Evolutionary conservation across 53 echinoderm and acorn worm species (phyloP).

Genomic region (Patiria pectinifera): DNA sequence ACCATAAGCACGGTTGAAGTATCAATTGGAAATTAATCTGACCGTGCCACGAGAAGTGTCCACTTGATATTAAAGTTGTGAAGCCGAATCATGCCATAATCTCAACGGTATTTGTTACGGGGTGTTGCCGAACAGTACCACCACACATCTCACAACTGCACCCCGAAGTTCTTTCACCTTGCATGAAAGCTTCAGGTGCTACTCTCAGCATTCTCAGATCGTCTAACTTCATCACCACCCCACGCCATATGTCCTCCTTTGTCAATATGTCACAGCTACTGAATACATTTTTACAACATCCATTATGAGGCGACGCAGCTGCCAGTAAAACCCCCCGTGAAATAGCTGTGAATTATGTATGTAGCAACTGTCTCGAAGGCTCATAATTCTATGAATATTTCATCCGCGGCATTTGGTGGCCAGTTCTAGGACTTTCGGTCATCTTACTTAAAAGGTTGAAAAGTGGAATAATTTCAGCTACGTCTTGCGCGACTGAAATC

Average conservation of each 20-base stretch:
- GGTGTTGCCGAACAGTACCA: neutral
- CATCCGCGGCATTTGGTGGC: neutral
- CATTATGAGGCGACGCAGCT: constrained; percentile 5
- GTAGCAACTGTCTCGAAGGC: neutral
- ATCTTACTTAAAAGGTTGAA: neutral
- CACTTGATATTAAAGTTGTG: no score
- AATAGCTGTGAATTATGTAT: neutral
- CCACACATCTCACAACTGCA: neutral
- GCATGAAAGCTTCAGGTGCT: neutral
- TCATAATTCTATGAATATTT: neutral
- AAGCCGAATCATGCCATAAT: neutral
- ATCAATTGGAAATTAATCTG: no score
- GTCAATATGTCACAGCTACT: neutral
- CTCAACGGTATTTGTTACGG: neutral
- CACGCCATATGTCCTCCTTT: neutral
- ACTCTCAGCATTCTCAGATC: neutral
- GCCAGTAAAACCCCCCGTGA: neutral
- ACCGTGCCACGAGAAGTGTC: no score
- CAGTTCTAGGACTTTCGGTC: neutral
- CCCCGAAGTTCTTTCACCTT: neutral
- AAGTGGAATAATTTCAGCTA: neutral
- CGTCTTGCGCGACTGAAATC: neutral
- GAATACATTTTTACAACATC: neutral
- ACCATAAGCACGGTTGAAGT: no score
- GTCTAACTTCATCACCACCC: neutral